Conservation (phyloP, 2,113 vertebrate genomes). For the Larimichthys crocea region DNA sequence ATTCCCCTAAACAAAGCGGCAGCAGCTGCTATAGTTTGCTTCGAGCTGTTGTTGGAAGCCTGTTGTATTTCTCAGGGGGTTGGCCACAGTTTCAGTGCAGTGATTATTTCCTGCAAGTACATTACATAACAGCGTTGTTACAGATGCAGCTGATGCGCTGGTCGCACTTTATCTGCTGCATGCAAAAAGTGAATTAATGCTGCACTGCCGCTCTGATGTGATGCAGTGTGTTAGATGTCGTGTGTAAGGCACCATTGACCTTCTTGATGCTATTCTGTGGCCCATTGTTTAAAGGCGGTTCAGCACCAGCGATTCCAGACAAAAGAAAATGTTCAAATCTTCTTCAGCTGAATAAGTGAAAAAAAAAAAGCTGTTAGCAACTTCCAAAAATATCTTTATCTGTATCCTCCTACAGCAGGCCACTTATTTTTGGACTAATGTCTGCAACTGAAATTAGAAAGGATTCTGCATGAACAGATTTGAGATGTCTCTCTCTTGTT, state of each 20-base stretch:
- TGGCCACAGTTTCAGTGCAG: constrained; percentile 33
- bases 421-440: too few relatives aligned
- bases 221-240: background rate
- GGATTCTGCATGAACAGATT: too few relatives aligned
- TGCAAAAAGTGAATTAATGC: constrained; percentile 27
- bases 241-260: constrained; percentile 24
- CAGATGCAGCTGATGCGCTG: constrained; percentile 43
- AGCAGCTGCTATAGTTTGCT: constrained; percentile 16
- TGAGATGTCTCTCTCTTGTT: background rate
- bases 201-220: constrained; percentile 27
- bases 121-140: constrained; percentile 61
- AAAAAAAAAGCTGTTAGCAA: background rate
- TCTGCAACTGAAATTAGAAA: background rate
- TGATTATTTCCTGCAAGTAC: constrained; percentile 44
- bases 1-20: constrained; percentile 10
- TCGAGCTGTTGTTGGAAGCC: constrained; percentile 12
- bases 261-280: background rate
- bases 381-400: background rate
- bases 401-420: background rate
- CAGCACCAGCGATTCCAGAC: background rate
- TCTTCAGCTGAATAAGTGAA: background rate
- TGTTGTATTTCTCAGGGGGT: constrained; percentile 24
- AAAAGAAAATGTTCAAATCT: background rate
- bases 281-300: background rate
- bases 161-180: constrained; percentile 22